phyloP scores from a whole-genome alignment of 2,797 vertebrate species.

The Loriculus beryllinus region DNA sequence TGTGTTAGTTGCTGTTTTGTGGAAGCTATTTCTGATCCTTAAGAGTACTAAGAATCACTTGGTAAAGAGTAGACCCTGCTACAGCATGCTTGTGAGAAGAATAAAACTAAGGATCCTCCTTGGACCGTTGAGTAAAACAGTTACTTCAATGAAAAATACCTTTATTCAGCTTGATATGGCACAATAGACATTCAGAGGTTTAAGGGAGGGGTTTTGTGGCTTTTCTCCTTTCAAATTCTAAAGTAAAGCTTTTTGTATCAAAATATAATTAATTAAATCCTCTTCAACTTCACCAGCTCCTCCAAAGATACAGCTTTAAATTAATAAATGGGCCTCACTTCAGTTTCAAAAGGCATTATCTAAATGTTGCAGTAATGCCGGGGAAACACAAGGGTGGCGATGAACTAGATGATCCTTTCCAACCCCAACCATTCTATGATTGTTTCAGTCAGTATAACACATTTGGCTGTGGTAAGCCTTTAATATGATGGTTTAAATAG shows the following conservation, averaged over 20 bases:
- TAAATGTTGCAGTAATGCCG: neutral
- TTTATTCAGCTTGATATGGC: neutral
- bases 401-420: neutral
- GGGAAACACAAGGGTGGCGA: neutral
- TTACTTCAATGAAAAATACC: neutral
- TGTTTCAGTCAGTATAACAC: neutral
- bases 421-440: neutral
- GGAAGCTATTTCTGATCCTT: neutral
- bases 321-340: neutral
- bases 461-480: neutral
- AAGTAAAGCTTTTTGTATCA: neutral
- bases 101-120: neutral
- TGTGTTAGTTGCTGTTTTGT: neutral
- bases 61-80: neutral
- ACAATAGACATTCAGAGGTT: neutral
- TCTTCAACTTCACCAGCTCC: neutral
- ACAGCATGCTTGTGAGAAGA: neutral
- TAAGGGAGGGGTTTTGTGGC: neutral
- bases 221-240: neutral
- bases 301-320: neutral
- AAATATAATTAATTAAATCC: neutral
- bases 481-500: neutral
- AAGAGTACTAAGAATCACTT: neutral
- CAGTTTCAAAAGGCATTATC: neutral
- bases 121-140: neutral